These are phyloP conservation scores for Syrmaticus mikado DNA, from an alignment of 2,113 vertebrate genomes.

Conservation along the genomic window DNA sequence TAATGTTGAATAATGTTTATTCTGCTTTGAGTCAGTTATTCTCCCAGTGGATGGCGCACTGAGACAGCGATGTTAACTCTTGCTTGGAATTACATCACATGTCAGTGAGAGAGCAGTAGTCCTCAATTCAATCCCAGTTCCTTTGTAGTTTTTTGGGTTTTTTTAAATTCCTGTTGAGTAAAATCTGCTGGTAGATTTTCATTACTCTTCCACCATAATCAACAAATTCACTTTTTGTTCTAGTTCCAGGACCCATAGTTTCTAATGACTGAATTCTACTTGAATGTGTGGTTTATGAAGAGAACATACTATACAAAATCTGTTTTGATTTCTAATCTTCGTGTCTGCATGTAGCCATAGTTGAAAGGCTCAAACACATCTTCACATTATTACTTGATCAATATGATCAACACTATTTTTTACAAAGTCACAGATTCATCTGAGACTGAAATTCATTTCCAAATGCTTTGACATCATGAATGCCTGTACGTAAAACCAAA, in stretches of 20 bases:
- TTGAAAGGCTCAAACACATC: not conserved
- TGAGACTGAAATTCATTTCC: not conserved
- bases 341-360: not conserved
- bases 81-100: not conserved
- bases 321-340: not conserved
- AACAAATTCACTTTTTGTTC: not conserved
- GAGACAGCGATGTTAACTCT: not conserved
- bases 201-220: not conserved
- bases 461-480: not conserved
- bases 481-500: not conserved
- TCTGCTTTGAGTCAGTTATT: not conserved
- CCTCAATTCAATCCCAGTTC: not conserved
- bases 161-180: not conserved
- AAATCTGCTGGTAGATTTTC: not conserved
- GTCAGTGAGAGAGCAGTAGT: not conserved
- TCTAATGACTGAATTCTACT: not conserved
- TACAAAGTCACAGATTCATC: not conserved
- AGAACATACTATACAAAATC: not conserved
- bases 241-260: not conserved
- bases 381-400: not conserved
- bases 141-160: not conserved
- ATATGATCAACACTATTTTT: not conserved
- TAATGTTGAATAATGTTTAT: not conserved
- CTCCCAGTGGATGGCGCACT: not conserved
- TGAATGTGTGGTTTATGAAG: not conserved